Percentiles rank a stretch among this genome's conserved stretches.
Evolutionary conservation across 2,113 vertebrate genomes (phyloP).

Genomic region (Chinchilla lanigera): DNA sequence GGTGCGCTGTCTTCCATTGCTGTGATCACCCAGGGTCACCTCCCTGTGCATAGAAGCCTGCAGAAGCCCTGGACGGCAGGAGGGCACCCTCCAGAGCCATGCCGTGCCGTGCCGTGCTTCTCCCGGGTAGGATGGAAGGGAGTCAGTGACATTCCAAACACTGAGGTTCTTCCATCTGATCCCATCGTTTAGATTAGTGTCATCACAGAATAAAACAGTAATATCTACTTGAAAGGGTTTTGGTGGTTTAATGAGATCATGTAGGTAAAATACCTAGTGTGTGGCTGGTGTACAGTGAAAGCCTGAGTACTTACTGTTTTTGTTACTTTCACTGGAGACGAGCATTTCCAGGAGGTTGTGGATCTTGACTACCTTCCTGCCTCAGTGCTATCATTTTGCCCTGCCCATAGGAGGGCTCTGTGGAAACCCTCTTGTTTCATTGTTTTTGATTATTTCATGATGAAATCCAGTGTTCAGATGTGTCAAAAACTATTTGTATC

Average conservation of each 20-base stretch:
- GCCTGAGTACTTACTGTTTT: background rate
- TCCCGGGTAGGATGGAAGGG: background rate
- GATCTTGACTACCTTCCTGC: background rate
- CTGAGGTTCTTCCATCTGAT: background rate
- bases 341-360: background rate
- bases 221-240: background rate
- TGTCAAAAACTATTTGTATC: slow-evolving; percentile 6
- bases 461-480: background rate
- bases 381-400: background rate
- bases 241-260: background rate
- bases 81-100: fast-evolving
- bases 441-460: slow-evolving; percentile 43
- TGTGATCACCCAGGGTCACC: background rate
- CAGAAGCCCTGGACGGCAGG: too few relatives aligned
- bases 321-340: background rate
- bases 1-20: background rate
- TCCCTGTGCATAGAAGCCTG: fast-evolving
- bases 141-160: background rate
- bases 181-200: background rate
- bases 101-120: fast-evolving
- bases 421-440: background rate
- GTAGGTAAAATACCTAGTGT: background rate
- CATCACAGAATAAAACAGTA: background rate
- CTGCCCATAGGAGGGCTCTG: background rate
- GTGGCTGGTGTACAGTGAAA: background rate